phyloP scores from a whole-genome alignment of 2,113 vertebrate genomes.

The Sporophila hypoxantha region DNA sequence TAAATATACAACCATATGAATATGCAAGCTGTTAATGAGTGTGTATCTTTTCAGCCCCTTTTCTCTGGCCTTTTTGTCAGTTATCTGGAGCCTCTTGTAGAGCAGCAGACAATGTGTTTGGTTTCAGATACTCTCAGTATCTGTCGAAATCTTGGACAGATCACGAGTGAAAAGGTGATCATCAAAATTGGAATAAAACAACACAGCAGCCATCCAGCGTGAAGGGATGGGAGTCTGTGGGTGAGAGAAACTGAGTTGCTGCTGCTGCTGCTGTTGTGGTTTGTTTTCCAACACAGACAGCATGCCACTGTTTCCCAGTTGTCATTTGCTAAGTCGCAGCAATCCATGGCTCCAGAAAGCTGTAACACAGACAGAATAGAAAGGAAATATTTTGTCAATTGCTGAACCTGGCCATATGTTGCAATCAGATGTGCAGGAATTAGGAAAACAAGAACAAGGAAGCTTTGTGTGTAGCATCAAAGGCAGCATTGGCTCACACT shows the following conservation, averaged over 20 bases:
- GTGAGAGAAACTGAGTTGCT: not conserved
- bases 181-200: slow-evolving; percentile 34
- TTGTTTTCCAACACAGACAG: not conserved
- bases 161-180: not conserved
- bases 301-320: not conserved
- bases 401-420: slow-evolving; percentile 23
- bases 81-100: not conserved
- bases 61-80: not conserved
- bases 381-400: slow-evolving; percentile 36
- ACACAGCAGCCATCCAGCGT: not conserved
- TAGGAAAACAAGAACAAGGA: slow-evolving; percentile 4
- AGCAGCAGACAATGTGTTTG: slow-evolving; percentile 26
- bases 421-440: slow-evolving; percentile 26
- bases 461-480: not conserved
- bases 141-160: not conserved
- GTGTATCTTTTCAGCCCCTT: not conserved
- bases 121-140: slow-evolving; percentile 17
- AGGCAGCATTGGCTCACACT: not conserved
- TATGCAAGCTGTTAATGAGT: not conserved
- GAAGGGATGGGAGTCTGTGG: not conserved
- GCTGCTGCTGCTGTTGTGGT: not conserved
- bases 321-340: not conserved
- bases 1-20: not conserved
- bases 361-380: not conserved
- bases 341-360: not conserved